Evolutionary conservation across 2,888 invertebrate genomes (phyloP).

Genomic region (Ophraella communa): DNA sequence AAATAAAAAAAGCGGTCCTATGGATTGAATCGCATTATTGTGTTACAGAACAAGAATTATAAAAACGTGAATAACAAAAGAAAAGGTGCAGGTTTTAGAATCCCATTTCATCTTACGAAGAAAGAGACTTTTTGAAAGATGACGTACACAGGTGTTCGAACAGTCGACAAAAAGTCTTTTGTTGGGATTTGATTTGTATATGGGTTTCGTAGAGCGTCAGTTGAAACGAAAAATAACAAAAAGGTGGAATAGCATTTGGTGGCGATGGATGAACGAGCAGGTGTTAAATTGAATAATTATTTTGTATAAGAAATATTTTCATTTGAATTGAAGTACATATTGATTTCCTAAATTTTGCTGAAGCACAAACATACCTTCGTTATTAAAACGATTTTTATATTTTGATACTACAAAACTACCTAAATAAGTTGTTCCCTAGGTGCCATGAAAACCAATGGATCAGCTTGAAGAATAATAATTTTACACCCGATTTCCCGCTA

Average conservation of each 20-base stretch:
- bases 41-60: neutral
- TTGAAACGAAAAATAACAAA: neutral
- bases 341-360: no score
- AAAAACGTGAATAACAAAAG: conserved; percentile 14
- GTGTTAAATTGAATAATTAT: neutral
- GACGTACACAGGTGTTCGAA: conserved; percentile 18
- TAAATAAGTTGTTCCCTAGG: no score
- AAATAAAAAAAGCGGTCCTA: conserved; percentile 5
- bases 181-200: conserved; percentile 9
- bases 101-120: neutral
- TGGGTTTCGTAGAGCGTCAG: neutral
- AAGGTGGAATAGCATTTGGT: neutral
- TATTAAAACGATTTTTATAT: no score
- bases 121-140: neutral
- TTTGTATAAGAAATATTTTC: neutral
- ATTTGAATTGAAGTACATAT: no score
- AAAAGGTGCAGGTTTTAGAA: conserved; percentile 16
- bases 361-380: no score
- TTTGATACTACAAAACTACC: no score
- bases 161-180: conserved; percentile 3
- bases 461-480: no score
- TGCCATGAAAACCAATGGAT: no score
- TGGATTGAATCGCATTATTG: neutral
- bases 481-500: no score
- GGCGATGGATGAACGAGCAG: neutral